Base-by-base conservation (phyloP, 92 coral and sea anemone genomes). In the Phymanthus crucifer region DNA sequence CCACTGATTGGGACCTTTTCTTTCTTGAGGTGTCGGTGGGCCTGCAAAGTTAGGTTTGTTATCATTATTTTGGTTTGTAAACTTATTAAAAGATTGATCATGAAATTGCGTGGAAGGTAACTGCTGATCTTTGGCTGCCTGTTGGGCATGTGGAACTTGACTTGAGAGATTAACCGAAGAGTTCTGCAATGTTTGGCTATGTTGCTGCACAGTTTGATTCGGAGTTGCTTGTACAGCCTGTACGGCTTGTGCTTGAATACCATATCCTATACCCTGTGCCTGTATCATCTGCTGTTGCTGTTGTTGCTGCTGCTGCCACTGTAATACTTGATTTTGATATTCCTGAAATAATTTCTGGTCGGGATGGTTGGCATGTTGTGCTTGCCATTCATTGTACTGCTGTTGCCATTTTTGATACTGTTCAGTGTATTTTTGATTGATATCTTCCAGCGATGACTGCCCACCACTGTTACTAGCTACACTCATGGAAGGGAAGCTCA, bases 261-360 rank as follows among this genome's bases (percentile, higher is more conserved):
- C 11, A 61, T 5, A 61, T 8, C 12, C 13, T 18, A 61, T 83
- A 45, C 58, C 76, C 65, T 88, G 84, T 10, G 43, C 57, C 52
- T 83, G 83, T 18, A 88, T 34, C 52, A 87, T 56, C 68, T 83
- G 90, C 74, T 92, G 91, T 24, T 83, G 90, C 74, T 92, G 91
- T 24, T 84, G 92, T 27, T 89, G 91, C 38, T 82, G 85, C 19
- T 81, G 85, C 26, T 87, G 90, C 95, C 95, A 95, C 19, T 83
- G 90, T 19, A 90, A 86, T 88, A 95, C 91, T 66, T 87, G 93
- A 32, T 88, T 82, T 70, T 95, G 97, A 89, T 94, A 95, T 65
- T 95, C 95, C 32, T 90, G 98, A 66, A 90, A 95, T 80, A 92
- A 92, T 71, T 90, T 90, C 85, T 95, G 97, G 85, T 95, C 97